A percentile compares a stretch with the other conserved stretches of the same genome.
phyloP scores from a whole-genome alignment of 2,888 invertebrate genomes.

The Netelia fuscicornis region DNA sequence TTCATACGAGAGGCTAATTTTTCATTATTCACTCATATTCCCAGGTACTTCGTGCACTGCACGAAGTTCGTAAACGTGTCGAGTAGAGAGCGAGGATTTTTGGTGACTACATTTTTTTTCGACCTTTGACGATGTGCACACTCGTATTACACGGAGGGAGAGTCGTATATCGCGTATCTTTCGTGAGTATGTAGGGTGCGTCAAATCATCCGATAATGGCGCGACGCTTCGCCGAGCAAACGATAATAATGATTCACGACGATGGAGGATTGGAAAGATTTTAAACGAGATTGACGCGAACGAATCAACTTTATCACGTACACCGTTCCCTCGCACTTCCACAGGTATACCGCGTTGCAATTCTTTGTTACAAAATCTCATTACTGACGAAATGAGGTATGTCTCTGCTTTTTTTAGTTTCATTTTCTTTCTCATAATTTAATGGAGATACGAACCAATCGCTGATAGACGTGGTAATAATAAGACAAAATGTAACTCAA shows the following conservation, averaged over 20 bases:
- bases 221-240: conserved; percentile 56
- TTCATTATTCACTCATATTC: too few species aligned
- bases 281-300: conserved; percentile 50
- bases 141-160: too few species aligned
- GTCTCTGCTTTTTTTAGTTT: conserved; percentile 17
- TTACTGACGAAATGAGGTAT: conserved; percentile 26
- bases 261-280: conserved; percentile 27
- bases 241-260: conserved; percentile 43
- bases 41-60: too few species aligned
- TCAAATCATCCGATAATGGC: conserved; percentile 58
- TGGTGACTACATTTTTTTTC: too few species aligned
- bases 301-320: conserved; percentile 37
- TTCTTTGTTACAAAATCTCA: conserved; percentile 41
- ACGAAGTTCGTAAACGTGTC: too few species aligned
- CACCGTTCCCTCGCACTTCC: conserved; percentile 17
- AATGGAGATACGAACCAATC: conserved; percentile 35
- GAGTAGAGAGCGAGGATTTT: too few species aligned
- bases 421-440: conserved; percentile 9
- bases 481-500: conserved; percentile 29
- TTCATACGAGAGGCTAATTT: too few species aligned
- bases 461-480: conserved; percentile 20
- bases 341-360: neutral
- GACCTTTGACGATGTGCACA: too few species aligned
- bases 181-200: conserved; percentile 22
- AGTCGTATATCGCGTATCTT: too few species aligned